These are phyloP conservation scores for Centruroides vittatus DNA, from an alignment of 1,140 invertebrate genomes.

Conservation along the genomic window DNA sequence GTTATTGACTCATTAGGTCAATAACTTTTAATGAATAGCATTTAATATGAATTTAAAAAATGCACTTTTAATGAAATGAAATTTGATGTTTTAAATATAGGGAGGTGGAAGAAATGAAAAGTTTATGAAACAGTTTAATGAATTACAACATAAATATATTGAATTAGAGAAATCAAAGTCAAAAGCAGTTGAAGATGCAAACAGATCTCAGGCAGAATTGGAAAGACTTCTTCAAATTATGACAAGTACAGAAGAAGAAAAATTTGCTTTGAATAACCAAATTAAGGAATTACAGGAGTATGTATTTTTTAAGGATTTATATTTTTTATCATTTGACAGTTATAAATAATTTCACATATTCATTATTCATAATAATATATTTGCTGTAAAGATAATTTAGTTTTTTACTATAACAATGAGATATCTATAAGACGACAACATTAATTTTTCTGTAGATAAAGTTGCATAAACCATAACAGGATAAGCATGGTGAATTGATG, in stretches of 20 bases:
- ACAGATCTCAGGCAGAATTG: constrained; percentile 32
- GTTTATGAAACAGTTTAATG: constrained; percentile 30
- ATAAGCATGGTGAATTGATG: too few relatives aligned
- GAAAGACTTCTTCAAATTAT: constrained; percentile 78
- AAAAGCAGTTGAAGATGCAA: constrained; percentile 7
- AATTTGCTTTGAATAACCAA: constrained; percentile 84
- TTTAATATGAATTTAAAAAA: constrained; percentile 7
- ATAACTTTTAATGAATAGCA: too few relatives aligned
- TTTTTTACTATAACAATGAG: background rate
- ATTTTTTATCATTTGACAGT: background rate
- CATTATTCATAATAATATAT: background rate
- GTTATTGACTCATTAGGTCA: too few relatives aligned
- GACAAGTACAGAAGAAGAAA: constrained; percentile 91
- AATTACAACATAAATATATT: constrained; percentile 42
- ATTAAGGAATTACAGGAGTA: constrained; percentile 92
- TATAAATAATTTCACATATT: background rate
- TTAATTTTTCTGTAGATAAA: background rate
- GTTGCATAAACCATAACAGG: background rate
- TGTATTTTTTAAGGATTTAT: background rate
- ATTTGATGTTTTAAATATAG: background rate
- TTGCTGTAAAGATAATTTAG: background rate
- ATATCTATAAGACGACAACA: background rate
- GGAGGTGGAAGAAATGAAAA: background rate
- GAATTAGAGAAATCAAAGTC: constrained; percentile 40
- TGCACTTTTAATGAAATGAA: background rate